Conservation (phyloP, 2,113 vertebrate species). For the Psettodes erumei region DNA sequence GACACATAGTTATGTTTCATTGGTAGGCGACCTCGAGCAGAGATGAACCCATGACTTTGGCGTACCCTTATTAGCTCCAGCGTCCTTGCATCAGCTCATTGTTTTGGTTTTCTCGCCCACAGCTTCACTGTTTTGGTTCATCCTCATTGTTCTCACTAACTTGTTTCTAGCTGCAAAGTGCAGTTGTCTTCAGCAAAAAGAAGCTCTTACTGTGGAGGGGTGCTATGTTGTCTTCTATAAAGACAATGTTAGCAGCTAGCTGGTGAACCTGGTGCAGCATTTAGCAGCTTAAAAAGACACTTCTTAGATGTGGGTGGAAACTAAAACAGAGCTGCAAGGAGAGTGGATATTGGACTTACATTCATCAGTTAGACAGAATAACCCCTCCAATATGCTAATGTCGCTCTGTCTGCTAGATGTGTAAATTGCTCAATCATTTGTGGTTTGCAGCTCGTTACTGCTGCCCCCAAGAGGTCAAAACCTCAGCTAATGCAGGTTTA, state of each 20-base stretch:
- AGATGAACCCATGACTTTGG: background rate
- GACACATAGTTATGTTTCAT: background rate
- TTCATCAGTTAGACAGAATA: background rate
- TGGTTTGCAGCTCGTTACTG: background rate
- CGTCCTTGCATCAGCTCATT: background rate
- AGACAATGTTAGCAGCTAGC: background rate
- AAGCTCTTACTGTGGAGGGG: background rate
- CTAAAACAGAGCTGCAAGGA: too few relatives aligned
- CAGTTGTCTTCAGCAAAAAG: background rate
- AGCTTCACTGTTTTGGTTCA: background rate
- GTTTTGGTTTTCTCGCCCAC: constrained; percentile 1
- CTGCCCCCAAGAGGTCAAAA: background rate
- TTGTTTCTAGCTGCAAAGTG: background rate
- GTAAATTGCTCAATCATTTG: background rate
- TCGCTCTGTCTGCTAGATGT: background rate
- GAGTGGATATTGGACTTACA: background rate
- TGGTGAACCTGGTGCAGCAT: background rate
- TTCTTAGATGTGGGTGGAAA: background rate
- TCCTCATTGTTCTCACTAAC: background rate
- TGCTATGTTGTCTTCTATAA: background rate
- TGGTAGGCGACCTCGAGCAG: background rate
- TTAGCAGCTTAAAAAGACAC: background rate
- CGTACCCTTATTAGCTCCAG: background rate
- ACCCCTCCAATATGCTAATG: background rate
- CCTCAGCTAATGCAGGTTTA: background rate